Percentiles rank a stretch among this genome's conserved stretches.
These are phyloP conservation scores for Sardina pilchardus DNA, from an alignment of 2,113 vertebrate genomes.

Conservation along the genomic window DNA sequence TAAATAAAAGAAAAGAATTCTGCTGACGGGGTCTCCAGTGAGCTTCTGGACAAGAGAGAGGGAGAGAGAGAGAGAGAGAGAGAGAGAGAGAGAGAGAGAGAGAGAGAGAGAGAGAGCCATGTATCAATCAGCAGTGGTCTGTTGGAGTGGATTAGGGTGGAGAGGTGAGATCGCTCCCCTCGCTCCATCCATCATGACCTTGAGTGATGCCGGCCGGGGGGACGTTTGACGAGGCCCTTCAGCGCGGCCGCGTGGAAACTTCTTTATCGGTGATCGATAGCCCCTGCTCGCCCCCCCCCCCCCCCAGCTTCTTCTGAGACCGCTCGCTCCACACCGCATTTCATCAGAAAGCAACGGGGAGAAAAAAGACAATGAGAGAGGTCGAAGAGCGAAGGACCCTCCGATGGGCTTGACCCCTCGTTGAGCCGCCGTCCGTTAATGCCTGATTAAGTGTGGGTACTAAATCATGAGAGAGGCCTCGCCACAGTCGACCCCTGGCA, in stretches of 20 bases:
- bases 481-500: conserved; percentile 57
- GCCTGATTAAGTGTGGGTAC: conserved; percentile 64
- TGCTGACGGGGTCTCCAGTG: background rate
- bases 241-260: conserved; percentile 58
- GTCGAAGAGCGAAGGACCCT: conserved; percentile 46
- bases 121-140: background rate
- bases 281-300: conserved; percentile 48
- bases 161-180: background rate
- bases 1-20: background rate
- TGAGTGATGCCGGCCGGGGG: conserved; percentile 53
- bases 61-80: background rate
- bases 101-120: background rate
- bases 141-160: background rate
- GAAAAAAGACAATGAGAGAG: conserved; percentile 9
- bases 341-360: conserved; percentile 33
- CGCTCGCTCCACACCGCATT: background rate
- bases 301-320: conserved; percentile 44
- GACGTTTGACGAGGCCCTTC: conserved; percentile 47
- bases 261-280: conserved; percentile 70
- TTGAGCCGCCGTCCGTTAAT: conserved; percentile 53
- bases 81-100: background rate
- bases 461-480: conserved; percentile 60
- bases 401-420: conserved; percentile 40
- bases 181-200: conserved; percentile 51
- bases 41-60: background rate